Conservation (phyloP, 1,140 invertebrate genomes). For the Drosophila watanabei region DNA sequence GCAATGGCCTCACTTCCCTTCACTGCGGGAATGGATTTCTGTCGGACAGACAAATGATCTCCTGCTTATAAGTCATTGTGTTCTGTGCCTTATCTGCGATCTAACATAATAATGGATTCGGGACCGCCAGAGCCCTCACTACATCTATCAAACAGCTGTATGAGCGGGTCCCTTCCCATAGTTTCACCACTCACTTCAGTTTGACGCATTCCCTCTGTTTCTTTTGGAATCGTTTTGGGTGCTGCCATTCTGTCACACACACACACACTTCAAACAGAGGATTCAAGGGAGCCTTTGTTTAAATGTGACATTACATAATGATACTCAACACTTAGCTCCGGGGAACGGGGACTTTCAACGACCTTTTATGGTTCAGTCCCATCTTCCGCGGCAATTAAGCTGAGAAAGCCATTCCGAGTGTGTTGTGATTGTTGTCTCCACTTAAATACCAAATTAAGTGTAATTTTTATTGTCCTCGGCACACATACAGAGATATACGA, state of each 20-base stretch:
- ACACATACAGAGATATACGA: conserved; percentile 19
- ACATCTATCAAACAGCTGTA: neutral
- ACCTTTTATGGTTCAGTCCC: conserved; percentile 54
- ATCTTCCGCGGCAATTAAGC: conserved; percentile 6
- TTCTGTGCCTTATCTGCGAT: conserved; percentile 35
- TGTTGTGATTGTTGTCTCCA: conserved; percentile 56
- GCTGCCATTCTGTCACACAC: conserved; percentile 44
- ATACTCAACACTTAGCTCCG: conserved; percentile 64
- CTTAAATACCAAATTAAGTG: conserved; percentile 82
- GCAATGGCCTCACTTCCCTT: neutral
- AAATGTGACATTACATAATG: conserved; percentile 79
- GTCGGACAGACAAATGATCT: conserved; percentile 66
- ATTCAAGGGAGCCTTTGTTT: conserved; percentile 58
- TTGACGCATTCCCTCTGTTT: conserved; percentile 30
- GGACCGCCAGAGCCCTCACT: neutral
- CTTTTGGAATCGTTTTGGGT: conserved; percentile 13
- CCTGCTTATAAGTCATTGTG: conserved; percentile 48
- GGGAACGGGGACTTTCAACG: conserved; percentile 23
- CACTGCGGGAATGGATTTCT: neutral
- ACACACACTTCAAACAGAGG: neutral
- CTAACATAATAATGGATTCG: conserved; percentile 28
- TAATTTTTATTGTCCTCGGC: conserved; percentile 80
- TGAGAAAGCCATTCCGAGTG: conserved; percentile 34
- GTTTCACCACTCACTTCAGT: conserved; percentile 66
- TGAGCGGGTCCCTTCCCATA: conserved; percentile 21